These are phyloP conservation scores for Montipora capitata DNA, from an alignment of 92 coral and sea anemone species.

Conservation along the genomic window DNA sequence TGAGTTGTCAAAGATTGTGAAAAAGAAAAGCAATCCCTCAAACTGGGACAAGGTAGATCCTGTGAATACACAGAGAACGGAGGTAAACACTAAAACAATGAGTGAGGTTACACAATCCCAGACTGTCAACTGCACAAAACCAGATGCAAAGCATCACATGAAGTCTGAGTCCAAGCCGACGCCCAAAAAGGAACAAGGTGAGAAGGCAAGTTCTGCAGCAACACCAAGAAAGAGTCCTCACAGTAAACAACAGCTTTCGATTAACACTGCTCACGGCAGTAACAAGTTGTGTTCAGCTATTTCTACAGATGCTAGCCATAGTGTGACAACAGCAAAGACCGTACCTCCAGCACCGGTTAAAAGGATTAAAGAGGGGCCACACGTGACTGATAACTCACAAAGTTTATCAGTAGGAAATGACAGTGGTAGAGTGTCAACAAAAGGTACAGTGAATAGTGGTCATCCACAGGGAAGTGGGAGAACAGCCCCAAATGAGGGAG, in stretches of 20 bases:
- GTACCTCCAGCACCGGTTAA: slow-evolving; percentile 9
- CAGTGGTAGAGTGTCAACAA: slow-evolving; percentile 49
- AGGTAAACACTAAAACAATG: slow-evolving; percentile 53
- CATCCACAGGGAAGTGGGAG: slow-evolving; percentile 57
- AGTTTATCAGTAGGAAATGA: slow-evolving; percentile 7
- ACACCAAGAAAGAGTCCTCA: slow-evolving; percentile 43
- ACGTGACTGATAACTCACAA: slow-evolving; percentile 33
- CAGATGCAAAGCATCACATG: slow-evolving; percentile 37
- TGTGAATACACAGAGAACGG: slow-evolving; percentile 57
- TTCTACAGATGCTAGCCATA: slow-evolving; percentile 34
- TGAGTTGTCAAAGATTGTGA: slow-evolving; percentile 26
- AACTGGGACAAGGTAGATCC: slow-evolving; percentile 46
- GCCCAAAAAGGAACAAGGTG: slow-evolving; percentile 27
- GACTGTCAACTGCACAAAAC: slow-evolving; percentile 46
- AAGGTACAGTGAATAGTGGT: slow-evolving; percentile 50
- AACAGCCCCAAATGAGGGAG: slow-evolving; percentile 58
- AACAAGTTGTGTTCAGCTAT: slow-evolving; percentile 1
- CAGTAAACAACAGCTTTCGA: slow-evolving; percentile 32
- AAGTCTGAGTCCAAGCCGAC: slow-evolving; percentile 34
- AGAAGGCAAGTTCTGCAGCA: slow-evolving; percentile 29
- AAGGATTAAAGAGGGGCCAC: slow-evolving; percentile 55
- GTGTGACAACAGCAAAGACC: background rate
- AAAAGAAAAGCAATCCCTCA: slow-evolving; percentile 30
- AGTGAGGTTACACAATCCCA: slow-evolving; percentile 54
- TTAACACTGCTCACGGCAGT: background rate